Evolutionary conservation across 2,113 vertebrate genomes (phyloP), one percentile per base, ranked within the genome.

Genomic region (Struthidea cinerea): DNA sequence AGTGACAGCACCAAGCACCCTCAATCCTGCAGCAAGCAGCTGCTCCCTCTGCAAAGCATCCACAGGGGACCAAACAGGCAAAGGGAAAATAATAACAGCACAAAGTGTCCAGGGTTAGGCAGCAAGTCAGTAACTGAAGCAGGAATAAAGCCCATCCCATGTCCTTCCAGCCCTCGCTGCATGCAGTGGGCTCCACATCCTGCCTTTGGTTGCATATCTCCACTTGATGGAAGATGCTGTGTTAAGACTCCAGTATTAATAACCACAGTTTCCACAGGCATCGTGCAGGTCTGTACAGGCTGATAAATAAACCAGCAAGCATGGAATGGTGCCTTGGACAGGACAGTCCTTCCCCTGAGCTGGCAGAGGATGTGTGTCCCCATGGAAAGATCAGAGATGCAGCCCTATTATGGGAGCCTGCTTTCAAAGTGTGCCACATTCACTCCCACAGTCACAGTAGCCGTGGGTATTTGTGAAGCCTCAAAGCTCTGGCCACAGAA

Each of bases 401-500:
- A 77, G 49, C 65, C 13, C 30, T 47, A 0, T 2, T 7, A 11
- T 1, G 6, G 46, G 15, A 70, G 32, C 7, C 11, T 5, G 6
- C 42, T 90, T 50, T 32, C 41, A 39, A 35, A 82, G 33, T 1
- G 0, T 8, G 9, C 7, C 16, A 17, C 61, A 2, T 22, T 35
- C 22, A 33, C 1, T 1, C 6, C 60, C 0, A 0, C 21, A 32
- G 20, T 7, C 44, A 85, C 24, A 56, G 37, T 6, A 68, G 27
- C 7, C 28, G 27, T 24, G 26, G 50, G 13, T 18, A 6, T 53
- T 52, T 42, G 52, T 46, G 52, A 68, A 60, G 28, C 6, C 52
- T 55, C 64, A 67, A 67, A 71, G 44, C 35, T 39, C 50, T 78
- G 20, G 18, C 33, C 49, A 52, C 53, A 91, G 49, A 59, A 20